These are phyloP conservation scores for Solen grandis DNA, from an alignment of 1,140 invertebrate genomes.

Conservation along the genomic window DNA sequence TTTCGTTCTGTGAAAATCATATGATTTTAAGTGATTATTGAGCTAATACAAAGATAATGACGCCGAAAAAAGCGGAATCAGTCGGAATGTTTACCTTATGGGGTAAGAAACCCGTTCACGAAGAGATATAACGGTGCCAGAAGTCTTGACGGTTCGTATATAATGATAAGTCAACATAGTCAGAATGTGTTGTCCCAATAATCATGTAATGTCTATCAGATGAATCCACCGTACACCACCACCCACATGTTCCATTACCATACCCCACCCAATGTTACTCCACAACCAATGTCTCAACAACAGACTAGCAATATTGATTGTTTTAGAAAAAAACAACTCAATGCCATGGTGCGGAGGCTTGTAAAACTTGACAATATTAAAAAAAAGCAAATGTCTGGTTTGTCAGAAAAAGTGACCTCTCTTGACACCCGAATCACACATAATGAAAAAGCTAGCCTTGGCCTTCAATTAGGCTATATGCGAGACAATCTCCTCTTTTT, in stretches of 20 bases:
- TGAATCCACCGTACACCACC: neutral
- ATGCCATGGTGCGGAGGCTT: neutral
- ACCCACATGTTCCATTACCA: neutral
- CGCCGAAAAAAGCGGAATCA: neutral
- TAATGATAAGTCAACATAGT: neutral
- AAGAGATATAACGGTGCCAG: neutral
- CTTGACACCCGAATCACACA: neutral
- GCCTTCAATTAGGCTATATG: neutral
- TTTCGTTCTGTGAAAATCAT: too few relatives aligned
- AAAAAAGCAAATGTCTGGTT: neutral
- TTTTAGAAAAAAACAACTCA: neutral
- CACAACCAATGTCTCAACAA: neutral
- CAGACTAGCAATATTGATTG: neutral
- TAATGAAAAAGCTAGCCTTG: neutral
- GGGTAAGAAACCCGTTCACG: neutral
- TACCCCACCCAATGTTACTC: neutral
- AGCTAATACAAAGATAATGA: too few relatives aligned
- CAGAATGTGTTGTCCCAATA: neutral
- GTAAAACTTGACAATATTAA: neutral
- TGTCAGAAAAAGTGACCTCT: neutral
- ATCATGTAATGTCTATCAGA: neutral
- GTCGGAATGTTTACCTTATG: neutral
- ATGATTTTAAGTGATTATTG: too few relatives aligned
- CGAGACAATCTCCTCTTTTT: neutral
- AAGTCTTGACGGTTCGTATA: neutral